These are phyloP conservation scores for Rhagoletis zephyria DNA, from an alignment of 1,140 invertebrate genomes.

Conservation along the genomic window DNA sequence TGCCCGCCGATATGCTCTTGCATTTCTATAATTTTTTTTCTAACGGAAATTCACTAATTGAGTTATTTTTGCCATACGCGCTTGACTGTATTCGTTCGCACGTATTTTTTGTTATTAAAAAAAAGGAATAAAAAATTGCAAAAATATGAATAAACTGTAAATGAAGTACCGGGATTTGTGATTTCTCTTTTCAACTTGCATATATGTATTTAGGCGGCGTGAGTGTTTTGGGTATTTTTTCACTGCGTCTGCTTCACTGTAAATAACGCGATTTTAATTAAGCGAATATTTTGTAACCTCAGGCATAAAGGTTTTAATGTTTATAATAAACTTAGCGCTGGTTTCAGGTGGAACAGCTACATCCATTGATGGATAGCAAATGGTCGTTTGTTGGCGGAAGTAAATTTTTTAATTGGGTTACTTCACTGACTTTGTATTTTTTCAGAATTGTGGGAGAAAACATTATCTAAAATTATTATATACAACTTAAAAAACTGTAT, in stretches of 20 bases:
- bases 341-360: neutral
- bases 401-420: constrained; percentile 7
- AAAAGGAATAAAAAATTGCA: neutral
- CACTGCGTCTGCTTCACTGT: neutral
- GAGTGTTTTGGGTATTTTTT: neutral
- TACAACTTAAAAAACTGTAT: too few species aligned
- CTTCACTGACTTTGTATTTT: neutral
- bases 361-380: neutral
- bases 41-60: constrained; percentile 52
- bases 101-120: constrained; percentile 29
- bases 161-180: constrained; percentile 17
- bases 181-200: constrained; percentile 34
- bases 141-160: constrained; percentile 41
- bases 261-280: constrained; percentile 53
- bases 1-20: neutral
- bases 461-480: too few species aligned
- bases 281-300: constrained; percentile 45
- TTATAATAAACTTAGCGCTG: neutral
- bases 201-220: neutral
- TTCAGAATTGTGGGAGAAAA: too few species aligned
- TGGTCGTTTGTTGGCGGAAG: neutral
- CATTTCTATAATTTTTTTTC: constrained; percentile 2
- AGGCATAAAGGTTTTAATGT: constrained; percentile 37
- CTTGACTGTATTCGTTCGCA: neutral
- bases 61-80: constrained; percentile 51